Conservation (phyloP, 2,113 vertebrate genomes). For the Trichechus manatus region DNA sequence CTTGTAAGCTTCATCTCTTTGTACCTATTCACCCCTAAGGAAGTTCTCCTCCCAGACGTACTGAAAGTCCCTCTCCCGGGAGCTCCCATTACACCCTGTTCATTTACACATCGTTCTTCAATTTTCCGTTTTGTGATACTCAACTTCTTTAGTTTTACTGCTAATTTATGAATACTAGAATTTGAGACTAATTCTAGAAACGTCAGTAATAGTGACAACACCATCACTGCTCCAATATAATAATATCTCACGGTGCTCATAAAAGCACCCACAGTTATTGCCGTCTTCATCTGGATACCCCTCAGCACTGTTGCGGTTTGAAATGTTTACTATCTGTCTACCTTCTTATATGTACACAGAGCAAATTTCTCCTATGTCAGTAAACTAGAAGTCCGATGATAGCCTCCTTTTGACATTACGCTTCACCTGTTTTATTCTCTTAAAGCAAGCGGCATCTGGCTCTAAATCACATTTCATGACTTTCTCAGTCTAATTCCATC, state of each 20-base stretch:
- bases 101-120: background rate
- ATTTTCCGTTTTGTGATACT: slow-evolving; percentile 4
- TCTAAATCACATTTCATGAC: slow-evolving; percentile 3
- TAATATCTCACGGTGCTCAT: background rate
- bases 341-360: background rate
- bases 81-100: background rate
- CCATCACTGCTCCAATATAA: background rate
- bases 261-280: background rate
- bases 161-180: background rate
- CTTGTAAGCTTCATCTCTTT: background rate
- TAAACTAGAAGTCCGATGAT: background rate
- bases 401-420: background rate
- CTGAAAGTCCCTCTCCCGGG: background rate
- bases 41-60: background rate
- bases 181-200: slow-evolving; percentile 35
- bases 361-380: background rate
- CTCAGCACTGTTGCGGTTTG: background rate
- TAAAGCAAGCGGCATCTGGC: background rate
- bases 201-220: background rate
- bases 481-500: slow-evolving; percentile 51
- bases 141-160: slow-evolving; percentile 20
- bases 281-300: background rate
- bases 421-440: background rate
- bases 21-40: rapidly evolving
- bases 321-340: background rate